Conservation (phyloP, 2,888 invertebrate genomes). For the Leptopilina myrica region DNA sequence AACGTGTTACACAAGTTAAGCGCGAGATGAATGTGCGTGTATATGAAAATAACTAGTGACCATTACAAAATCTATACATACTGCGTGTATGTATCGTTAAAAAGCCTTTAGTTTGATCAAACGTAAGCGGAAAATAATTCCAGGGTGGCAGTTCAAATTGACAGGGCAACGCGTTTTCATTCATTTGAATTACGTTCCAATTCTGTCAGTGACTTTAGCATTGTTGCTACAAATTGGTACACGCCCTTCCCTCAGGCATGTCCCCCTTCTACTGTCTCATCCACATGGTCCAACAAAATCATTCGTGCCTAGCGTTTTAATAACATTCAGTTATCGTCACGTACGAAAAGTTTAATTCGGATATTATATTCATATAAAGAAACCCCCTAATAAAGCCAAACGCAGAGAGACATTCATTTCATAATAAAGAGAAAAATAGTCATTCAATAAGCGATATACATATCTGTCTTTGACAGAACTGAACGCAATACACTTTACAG, state of each 20-base stretch:
- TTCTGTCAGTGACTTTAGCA: constrained; percentile 76
- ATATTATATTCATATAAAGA: constrained; percentile 26
- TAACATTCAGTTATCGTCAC: constrained; percentile 62
- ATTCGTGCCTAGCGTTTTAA: constrained; percentile 60
- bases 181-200: constrained; percentile 76
- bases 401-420: constrained; percentile 1
- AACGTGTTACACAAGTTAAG: background rate
- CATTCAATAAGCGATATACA: too few species aligned
- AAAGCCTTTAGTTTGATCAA: constrained; percentile 63
- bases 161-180: constrained; percentile 74
- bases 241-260: constrained; percentile 71
- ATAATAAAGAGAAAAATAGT: too few species aligned
- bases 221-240: constrained; percentile 76
- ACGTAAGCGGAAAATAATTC: constrained; percentile 72
- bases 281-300: constrained; percentile 49
- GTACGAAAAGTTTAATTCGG: constrained; percentile 48
- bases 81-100: constrained; percentile 47
- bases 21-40: background rate
- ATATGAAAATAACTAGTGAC: constrained; percentile 31
- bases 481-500: too few species aligned
- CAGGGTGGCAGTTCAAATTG: constrained; percentile 73
- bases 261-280: constrained; percentile 55
- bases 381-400: background rate
- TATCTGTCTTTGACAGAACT: too few species aligned
- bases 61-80: constrained; percentile 40